Conservation (phyloP, 2,797 vertebrate genomes). For the Eidolon dupreanum region DNA sequence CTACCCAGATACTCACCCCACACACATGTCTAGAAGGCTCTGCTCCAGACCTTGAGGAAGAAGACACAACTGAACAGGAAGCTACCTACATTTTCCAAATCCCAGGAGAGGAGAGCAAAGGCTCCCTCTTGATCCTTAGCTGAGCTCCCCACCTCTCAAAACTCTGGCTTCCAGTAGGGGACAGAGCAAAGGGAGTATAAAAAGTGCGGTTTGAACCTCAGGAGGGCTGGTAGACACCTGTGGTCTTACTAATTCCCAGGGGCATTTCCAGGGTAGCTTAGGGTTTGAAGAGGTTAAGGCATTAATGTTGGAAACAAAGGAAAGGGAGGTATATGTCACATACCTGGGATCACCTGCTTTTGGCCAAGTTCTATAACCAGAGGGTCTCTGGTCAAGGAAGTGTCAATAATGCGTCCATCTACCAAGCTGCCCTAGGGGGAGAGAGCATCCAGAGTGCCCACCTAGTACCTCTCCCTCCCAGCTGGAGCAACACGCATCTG, state of each 20-base stretch:
- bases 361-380: conserved; percentile 96
- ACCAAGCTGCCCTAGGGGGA: conserved; percentile 91
- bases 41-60: conserved; percentile 93
- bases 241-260: background rate
- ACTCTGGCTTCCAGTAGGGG: background rate
- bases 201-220: background rate
- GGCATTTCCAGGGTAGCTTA: background rate
- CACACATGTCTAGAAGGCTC: conserved; percentile 95
- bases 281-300: background rate
- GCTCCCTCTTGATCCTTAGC: background rate
- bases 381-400: conserved; percentile 94
- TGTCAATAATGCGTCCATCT: conserved; percentile 95
- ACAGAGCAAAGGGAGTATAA: background rate
- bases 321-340: background rate
- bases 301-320: background rate
- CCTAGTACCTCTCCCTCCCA: background rate
- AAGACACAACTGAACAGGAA: conserved; percentile 1
- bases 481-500: background rate
- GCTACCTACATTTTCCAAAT: background rate
- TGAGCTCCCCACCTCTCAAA: background rate
- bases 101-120: background rate
- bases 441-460: background rate
- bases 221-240: background rate
- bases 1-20: conserved; percentile 89
- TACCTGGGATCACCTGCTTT: conserved; percentile 95